Percentiles rank a stretch among this genome's conserved stretches.
These are phyloP conservation scores for Macaria notata DNA, from an alignment of 2,888 invertebrate genomes.

Conservation along the genomic window DNA sequence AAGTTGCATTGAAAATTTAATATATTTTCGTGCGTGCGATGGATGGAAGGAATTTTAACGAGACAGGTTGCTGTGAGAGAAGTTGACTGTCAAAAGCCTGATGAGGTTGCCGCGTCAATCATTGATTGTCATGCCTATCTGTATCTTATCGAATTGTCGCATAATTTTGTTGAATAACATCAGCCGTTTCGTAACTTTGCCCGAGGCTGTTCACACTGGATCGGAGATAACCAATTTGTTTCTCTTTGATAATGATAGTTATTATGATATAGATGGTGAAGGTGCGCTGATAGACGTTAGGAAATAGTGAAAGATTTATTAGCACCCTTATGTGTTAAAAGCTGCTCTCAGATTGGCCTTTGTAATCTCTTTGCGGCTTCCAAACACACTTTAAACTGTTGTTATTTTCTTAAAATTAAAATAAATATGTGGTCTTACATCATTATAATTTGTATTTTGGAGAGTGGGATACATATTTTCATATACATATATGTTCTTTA, in stretches of 20 bases:
- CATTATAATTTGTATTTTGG: not conserved
- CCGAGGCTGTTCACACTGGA: conserved; percentile 23
- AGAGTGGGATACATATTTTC: not conserved
- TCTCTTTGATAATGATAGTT: conserved; percentile 28
- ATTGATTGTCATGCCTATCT: conserved; percentile 51
- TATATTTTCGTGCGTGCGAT: conserved; percentile 9
- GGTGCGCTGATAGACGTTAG: conserved; percentile 21
- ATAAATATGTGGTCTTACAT: not conserved
- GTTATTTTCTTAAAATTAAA: not conserved
- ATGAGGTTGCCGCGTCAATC: conserved; percentile 40
- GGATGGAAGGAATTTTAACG: conserved; percentile 47
- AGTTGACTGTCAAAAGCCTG: conserved; percentile 33
- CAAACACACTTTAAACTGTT: not conserved
- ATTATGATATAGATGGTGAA: conserved; percentile 26
- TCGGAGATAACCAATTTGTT: conserved; percentile 28
- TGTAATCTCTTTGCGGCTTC: too few relatives aligned
- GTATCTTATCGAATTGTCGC: conserved; percentile 52
- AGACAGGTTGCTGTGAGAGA: conserved; percentile 47
- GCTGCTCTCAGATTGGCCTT: not conserved
- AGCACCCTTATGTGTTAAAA: conserved; percentile 4
- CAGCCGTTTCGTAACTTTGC: conserved; percentile 47
- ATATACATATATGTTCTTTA: not conserved
- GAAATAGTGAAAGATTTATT: conserved; percentile 20
- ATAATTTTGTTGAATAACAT: conserved; percentile 64
- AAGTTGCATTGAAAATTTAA: conserved; percentile 17